Base-by-base conservation (phyloP, 2,888 invertebrate species). In the Platycheirus albimanus region DNA sequence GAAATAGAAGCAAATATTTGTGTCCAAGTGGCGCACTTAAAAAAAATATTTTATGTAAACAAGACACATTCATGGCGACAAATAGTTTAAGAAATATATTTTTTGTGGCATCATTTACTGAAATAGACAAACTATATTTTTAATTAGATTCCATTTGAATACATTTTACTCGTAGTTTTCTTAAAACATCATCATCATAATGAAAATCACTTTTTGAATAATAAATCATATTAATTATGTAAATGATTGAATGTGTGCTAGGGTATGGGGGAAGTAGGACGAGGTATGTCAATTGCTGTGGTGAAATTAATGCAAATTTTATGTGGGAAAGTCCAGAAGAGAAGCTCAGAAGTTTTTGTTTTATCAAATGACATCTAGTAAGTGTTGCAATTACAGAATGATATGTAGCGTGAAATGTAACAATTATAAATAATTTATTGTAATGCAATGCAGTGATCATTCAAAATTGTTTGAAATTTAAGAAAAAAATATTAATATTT, bases 61-160 rank as follows among this genome's bases (percentile, higher is more conserved):
- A 38, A 38, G 3, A 56, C 20, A 56, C 54, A 28, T 11, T 17
- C 17, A 20, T 58, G 58, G 58, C 43, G 58, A 43, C 43, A 58
- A 43, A 28, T 28, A 15, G 7, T 24, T 10, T 4, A 2, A 10
- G 3, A n/a, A 51, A 13, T n/a, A 45, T 38, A 33, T 51, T n/a
- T n/a, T n/a, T 74, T 69, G 66, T 81, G 67, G 71, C 81, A 77
- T 81, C 81, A 81, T 76, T 81, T 67, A 76, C 81, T 72, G 61
- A 81, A 81, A 81, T 81, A 81, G 81, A 76, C 17, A 47, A 30
- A 71, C 66, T 71, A 66, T 61, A 54, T 66, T 52, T 61, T 71
- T 81, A 81, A 81, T 81, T 81, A 67, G 52, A 81, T 76, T 81
- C 76, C 61, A 51, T 36, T 52, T 76, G 76, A 71, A 76, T 72